A percentile compares a stretch with the other conserved stretches of the same genome.
phyloP scores from a whole-genome alignment of 23 tunicate species.

The Corella eumyota region DNA sequence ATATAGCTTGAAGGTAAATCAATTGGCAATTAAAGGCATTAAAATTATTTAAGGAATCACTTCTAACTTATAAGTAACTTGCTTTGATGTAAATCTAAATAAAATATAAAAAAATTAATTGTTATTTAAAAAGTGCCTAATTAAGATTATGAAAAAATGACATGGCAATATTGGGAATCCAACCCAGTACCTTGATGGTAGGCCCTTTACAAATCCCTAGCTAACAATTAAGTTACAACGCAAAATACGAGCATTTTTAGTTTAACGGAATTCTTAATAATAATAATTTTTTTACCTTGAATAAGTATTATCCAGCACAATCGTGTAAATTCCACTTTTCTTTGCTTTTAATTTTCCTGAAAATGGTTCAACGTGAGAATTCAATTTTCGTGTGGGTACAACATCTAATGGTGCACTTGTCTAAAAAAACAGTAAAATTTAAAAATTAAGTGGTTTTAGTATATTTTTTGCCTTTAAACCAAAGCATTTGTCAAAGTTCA shows the following conservation, averaged over 20 bases:
- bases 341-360: slow-evolving; percentile 36
- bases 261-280: not conserved
- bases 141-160: not conserved
- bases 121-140: not conserved
- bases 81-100: slow-evolving; percentile 29
- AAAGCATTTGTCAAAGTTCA: no score
- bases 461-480: no score
- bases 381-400: slow-evolving; percentile 29
- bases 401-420: slow-evolving; percentile 19
- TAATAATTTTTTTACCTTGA: slow-evolving; percentile 64
- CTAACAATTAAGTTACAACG: no score
- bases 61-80: slow-evolving; percentile 36
- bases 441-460: no score
- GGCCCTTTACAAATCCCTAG: no score
- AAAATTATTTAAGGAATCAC: no score
- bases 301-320: slow-evolving; percentile 68
- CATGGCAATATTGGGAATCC: not conserved
- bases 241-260: no score
- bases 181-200: no score
- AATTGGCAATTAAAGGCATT: no score
- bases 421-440: no score
- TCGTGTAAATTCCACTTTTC: slow-evolving; percentile 39
- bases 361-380: slow-evolving; percentile 64
- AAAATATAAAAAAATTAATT: not conserved
- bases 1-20: no score